Percentiles rank a stretch among this genome's conserved stretches.
Evolutionary conservation across 2,888 invertebrate genomes (phyloP).

Genomic region (Drosophila ezoana): DNA sequence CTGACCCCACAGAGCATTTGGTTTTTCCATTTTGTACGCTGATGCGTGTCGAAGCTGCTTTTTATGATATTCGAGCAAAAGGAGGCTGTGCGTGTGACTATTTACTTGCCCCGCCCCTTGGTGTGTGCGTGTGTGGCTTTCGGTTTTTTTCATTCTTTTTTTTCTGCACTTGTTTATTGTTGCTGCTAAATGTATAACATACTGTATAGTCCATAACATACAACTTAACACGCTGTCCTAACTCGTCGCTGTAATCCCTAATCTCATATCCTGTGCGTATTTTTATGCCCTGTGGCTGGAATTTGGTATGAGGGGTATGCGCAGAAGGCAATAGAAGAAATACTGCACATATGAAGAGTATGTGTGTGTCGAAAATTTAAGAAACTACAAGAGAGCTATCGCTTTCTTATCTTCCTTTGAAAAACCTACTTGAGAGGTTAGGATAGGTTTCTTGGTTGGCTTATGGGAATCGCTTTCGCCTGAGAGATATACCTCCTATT

Average conservation of each 20-base stretch:
- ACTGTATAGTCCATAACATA: constrained; percentile 31
- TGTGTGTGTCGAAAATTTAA: no score
- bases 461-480: no score
- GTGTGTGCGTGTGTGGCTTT: constrained; percentile 5
- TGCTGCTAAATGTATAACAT: constrained; percentile 48
- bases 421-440: no score
- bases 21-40: background rate
- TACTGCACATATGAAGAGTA: no score
- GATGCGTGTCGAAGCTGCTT: constrained; percentile 5
- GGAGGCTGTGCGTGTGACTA: constrained; percentile 4
- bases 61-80: constrained; percentile 21
- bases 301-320: background rate
- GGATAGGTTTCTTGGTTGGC: no score
- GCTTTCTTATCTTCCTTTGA: no score
- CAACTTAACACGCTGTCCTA: constrained; percentile 66
- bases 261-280: constrained; percentile 24
- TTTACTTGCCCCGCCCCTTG: constrained; percentile 4
- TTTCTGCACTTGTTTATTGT: constrained; percentile 36
- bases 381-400: no score
- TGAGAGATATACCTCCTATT: no score
- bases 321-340: no score
- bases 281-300: constrained; percentile 15
- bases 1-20: constrained; percentile 3
- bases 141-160: constrained; percentile 7
- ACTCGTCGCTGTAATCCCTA: constrained; percentile 37